These are phyloP conservation scores for Thalpophila matura DNA, from an alignment of 2,888 invertebrate species.

Conservation along the genomic window DNA sequence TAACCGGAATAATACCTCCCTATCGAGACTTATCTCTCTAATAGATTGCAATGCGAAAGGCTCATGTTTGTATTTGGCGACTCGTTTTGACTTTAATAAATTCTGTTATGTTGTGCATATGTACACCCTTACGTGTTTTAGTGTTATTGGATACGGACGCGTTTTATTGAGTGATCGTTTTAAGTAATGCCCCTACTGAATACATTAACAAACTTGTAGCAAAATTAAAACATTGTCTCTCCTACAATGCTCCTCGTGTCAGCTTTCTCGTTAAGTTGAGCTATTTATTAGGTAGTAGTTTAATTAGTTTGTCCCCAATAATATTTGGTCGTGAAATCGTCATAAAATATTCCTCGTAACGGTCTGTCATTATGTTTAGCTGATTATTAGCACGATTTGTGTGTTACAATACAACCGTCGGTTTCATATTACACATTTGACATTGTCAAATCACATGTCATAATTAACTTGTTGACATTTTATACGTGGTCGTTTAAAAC, in stretches of 20 bases:
- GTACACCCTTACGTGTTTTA: slow-evolving; percentile 69
- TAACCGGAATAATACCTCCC: slow-evolving; percentile 87
- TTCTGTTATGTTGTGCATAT: slow-evolving; percentile 82
- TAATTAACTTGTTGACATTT: slow-evolving; percentile 53
- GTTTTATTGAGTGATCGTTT: slow-evolving; percentile 71
- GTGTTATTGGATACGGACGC: slow-evolving; percentile 73
- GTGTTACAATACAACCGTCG: slow-evolving; percentile 5
- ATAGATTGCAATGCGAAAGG: slow-evolving; percentile 89
- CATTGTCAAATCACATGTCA: slow-evolving; percentile 46
- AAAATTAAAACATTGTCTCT: slow-evolving; percentile 44
- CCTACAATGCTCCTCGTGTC: slow-evolving; percentile 12
- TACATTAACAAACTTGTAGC: slow-evolving; percentile 52
- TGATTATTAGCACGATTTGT: slow-evolving; percentile 46
- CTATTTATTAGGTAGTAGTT: slow-evolving; percentile 46
- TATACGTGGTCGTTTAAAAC: slow-evolving; percentile 40
- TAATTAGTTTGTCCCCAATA: slow-evolving; percentile 42
- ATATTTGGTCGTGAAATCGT: slow-evolving; percentile 42
- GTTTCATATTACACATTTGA: slow-evolving; percentile 41
- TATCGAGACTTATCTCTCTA: slow-evolving; percentile 86
- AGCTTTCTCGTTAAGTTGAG: slow-evolving; percentile 36
- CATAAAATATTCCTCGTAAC: slow-evolving; percentile 51
- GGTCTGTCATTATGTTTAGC: slow-evolving; percentile 43
- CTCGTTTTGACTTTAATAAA: slow-evolving; percentile 83
- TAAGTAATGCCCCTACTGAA: slow-evolving; percentile 53
- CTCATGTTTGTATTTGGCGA: slow-evolving; percentile 86